Evolutionary conservation across 2,888 invertebrate species (phyloP).

Genomic region (Tachina fera): DNA sequence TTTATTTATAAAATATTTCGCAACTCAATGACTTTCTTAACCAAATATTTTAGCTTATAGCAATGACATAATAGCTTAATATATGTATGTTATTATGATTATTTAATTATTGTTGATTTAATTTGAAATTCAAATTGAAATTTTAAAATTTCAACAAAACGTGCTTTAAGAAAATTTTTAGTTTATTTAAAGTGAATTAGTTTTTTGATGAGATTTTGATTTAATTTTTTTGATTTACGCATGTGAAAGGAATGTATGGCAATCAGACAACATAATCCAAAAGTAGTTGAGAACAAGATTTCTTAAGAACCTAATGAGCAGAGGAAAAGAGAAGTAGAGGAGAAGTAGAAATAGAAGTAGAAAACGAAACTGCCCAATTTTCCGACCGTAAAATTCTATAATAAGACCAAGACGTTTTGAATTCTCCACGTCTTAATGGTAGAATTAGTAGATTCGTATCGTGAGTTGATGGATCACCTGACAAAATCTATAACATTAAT

Average conservation of each 20-base stretch:
- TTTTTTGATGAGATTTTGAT: not conserved
- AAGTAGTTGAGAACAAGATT: too few relatives aligned
- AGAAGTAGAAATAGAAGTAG: not conserved
- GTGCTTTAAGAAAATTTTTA: too few relatives aligned
- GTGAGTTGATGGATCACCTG: too few relatives aligned
- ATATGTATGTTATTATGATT: not conserved
- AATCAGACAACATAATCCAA: too few relatives aligned
- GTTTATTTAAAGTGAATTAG: too few relatives aligned
- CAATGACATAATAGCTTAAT: not conserved
- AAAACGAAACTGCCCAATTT: too few relatives aligned
- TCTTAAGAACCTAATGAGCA: not conserved
- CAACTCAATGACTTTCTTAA: conserved; percentile 13
- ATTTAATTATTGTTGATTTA: not conserved
- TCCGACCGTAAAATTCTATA: too few relatives aligned
- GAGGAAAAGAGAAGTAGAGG: not conserved
- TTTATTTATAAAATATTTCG: conserved; percentile 9
- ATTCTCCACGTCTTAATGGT: too few relatives aligned
- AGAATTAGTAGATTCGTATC: too few relatives aligned
- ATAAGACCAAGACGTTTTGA: too few relatives aligned
- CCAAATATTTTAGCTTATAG: not conserved
- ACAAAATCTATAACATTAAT: too few relatives aligned
- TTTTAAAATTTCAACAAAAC: not conserved
- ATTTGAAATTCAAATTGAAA: not conserved
- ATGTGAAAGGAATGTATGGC: too few relatives aligned
- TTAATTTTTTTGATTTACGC: not conserved